These are phyloP conservation scores for fruit fly (Drosophila melanogaster) DNA, from an alignment of 1,140 invertebrate genomes.

Conservation along the genomic window Release_6_plus_ISO1_MT NT_033779.5:6568001-6568500, in stretches of 20 bases:
- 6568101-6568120: constrained; percentile 51
- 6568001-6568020: constrained; percentile 21
- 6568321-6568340: neutral
- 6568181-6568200: constrained; percentile 15
- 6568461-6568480: constrained; percentile 73
- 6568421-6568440: constrained; percentile 70
- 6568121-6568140: constrained; percentile 67
- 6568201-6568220: neutral
- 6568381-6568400: constrained; percentile 9
- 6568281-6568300: too few species aligned
- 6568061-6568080: constrained; percentile 68
- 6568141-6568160: constrained; percentile 73
- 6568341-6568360: too few species aligned
- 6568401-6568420: constrained; percentile 48
- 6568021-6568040: constrained; percentile 72
- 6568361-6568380: neutral
- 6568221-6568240: neutral
- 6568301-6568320: neutral
- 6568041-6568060: constrained; percentile 57
- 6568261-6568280: neutral
- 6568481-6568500: constrained; percentile 79
- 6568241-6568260: constrained; percentile 6
- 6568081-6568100: constrained; percentile 56
- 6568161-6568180: constrained; percentile 20
- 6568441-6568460: constrained; percentile 31